Percentiles rank a stretch among this genome's conserved stretches.
Evolutionary conservation across 2,113 vertebrate genomes (phyloP).

Genomic region (Bufo gargarizans): DNA sequence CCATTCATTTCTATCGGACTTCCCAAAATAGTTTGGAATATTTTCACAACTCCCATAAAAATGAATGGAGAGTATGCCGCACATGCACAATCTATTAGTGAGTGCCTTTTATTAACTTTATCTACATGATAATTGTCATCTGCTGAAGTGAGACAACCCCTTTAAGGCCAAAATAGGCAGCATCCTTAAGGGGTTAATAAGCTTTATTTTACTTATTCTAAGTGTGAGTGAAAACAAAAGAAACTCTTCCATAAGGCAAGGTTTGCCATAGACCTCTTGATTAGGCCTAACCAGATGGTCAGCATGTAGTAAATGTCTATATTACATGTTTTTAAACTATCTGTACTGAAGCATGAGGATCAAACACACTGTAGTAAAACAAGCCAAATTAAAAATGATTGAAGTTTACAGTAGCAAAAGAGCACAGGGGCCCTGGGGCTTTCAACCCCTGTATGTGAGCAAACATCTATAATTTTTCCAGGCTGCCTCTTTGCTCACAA

Average conservation of each 20-base stretch:
- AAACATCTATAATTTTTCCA: slow-evolving; percentile 51
- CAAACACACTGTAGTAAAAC: slow-evolving; percentile 53
- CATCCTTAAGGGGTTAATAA: no score
- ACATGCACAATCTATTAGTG: no score
- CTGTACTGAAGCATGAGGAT: slow-evolving; percentile 37
- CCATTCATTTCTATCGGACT: no score
- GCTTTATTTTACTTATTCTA: background rate
- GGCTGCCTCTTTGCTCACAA: slow-evolving; percentile 48
- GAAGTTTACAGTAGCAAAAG: slow-evolving; percentile 62
- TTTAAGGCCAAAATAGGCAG: no score
- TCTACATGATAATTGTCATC: no score
- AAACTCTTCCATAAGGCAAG: background rate
- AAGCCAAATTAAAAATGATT: slow-evolving; percentile 59
- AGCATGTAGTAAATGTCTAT: slow-evolving; percentile 29
- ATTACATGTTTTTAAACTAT: slow-evolving; percentile 29
- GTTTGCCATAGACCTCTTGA: background rate
- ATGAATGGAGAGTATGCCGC: no score
- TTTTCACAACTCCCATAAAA: no score
- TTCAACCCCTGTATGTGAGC: slow-evolving; percentile 54
- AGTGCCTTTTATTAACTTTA: no score
- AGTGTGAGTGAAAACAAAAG: background rate
- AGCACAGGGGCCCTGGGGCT: slow-evolving; percentile 44
- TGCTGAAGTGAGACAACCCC: no score
- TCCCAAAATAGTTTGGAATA: no score
- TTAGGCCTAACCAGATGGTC: slow-evolving; percentile 25